Evolutionary conservation across 2,888 invertebrate species (phyloP).

Genomic region (Drosophila incognita): DNA sequence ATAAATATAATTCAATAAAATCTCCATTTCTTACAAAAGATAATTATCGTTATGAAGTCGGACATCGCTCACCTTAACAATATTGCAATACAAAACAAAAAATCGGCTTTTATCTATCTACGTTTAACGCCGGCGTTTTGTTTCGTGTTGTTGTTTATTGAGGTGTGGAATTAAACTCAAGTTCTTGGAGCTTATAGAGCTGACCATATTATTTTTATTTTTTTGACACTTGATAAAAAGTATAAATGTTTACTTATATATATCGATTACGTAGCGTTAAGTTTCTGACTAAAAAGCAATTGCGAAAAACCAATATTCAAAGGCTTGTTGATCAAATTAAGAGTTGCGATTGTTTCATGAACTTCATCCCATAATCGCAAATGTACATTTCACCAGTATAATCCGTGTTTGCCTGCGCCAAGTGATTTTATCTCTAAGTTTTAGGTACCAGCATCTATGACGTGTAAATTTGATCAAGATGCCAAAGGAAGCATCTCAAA

Average conservation of each 20-base stretch:
- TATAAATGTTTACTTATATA: background rate
- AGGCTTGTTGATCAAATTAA: background rate
- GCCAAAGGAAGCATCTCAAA: background rate
- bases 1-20: slow-evolving; percentile 72
- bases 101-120: background rate
- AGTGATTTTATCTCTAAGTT: background rate
- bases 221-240: background rate
- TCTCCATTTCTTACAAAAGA: slow-evolving; percentile 63
- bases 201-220: background rate
- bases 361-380: background rate
- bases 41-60: slow-evolving; percentile 8
- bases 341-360: background rate
- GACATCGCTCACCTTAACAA: slow-evolving; percentile 2
- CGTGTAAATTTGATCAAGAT: background rate
- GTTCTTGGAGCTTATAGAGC: background rate
- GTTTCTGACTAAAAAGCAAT: background rate
- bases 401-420: background rate
- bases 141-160: background rate
- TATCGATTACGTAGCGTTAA: background rate
- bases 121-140: background rate
- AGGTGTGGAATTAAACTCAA: background rate
- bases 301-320: background rate
- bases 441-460: background rate
- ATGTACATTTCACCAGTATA: background rate
- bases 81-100: background rate